Conservation (phyloP, 2,797 vertebrate genomes). For the Carduelis carduelis region DNA sequence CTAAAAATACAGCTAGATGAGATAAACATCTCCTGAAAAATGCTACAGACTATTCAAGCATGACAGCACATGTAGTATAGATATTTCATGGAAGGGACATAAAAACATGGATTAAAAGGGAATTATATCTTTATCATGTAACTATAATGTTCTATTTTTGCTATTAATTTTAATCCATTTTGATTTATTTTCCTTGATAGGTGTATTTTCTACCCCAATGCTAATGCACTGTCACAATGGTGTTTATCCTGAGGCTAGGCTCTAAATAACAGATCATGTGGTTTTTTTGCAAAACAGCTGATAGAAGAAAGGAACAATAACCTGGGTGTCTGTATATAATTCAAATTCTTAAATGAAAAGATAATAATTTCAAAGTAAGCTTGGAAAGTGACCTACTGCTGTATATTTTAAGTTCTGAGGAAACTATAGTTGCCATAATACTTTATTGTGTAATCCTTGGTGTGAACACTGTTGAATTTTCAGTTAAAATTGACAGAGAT, state of each 20-base stretch:
- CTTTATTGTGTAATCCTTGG: background rate
- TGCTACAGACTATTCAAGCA: background rate
- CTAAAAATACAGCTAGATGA: background rate
- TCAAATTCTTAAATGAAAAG: background rate
- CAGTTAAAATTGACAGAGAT: slow-evolving; percentile 37
- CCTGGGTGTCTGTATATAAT: background rate
- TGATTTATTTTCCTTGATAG: background rate
- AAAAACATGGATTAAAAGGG: background rate
- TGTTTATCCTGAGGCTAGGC: background rate
- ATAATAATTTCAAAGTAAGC: background rate
- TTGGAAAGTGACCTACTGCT: background rate
- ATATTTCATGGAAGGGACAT: background rate
- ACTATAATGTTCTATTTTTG: background rate
- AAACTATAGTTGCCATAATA: background rate
- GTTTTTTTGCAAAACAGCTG: background rate
- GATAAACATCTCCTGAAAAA: background rate
- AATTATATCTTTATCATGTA: background rate
- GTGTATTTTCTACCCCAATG: background rate
- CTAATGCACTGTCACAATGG: background rate
- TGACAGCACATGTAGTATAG: background rate
- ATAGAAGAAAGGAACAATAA: background rate
- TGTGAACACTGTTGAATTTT: slow-evolving; percentile 10
- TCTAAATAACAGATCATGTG: background rate
- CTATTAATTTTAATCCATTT: background rate
- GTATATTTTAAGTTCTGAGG: background rate